A percentile compares a stretch with the other conserved stretches of the same genome.
phyloP scores from a whole-genome alignment of 2,113 vertebrate species.

The Paradoxurus hermaphroditus region DNA sequence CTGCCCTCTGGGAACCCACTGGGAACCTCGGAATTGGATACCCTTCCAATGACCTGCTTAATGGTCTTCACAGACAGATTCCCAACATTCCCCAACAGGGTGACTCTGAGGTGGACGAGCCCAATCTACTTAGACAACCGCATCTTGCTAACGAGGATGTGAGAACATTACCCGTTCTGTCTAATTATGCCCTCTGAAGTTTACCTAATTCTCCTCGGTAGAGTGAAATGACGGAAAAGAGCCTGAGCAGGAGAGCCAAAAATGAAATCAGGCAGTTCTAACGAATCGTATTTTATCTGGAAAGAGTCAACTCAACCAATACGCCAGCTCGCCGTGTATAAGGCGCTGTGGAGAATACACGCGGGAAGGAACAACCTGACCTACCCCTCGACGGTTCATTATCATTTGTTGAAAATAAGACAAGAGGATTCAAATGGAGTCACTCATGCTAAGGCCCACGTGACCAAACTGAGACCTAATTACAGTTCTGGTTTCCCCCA shows the following conservation, averaged over 20 bases:
- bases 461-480: background rate
- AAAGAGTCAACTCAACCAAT: background rate
- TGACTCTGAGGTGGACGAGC: background rate
- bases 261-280: background rate
- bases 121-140: slow-evolving; percentile 21
- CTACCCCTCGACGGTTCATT: background rate
- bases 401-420: background rate
- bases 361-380: background rate
- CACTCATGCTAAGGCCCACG: background rate
- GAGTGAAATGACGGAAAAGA: background rate
- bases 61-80: background rate
- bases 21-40: background rate
- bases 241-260: background rate
- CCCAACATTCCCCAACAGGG: background rate
- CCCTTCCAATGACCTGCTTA: background rate
- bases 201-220: background rate
- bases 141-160: background rate
- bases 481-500: background rate
- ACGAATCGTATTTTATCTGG: background rate
- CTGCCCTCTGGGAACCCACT: background rate
- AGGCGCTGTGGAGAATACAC: background rate
- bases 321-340: background rate
- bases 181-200: background rate
- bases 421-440: background rate
- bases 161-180: background rate